phyloP scores from a whole-genome alignment of 2,888 invertebrate species.

The Cerceris ruficornis region DNA sequence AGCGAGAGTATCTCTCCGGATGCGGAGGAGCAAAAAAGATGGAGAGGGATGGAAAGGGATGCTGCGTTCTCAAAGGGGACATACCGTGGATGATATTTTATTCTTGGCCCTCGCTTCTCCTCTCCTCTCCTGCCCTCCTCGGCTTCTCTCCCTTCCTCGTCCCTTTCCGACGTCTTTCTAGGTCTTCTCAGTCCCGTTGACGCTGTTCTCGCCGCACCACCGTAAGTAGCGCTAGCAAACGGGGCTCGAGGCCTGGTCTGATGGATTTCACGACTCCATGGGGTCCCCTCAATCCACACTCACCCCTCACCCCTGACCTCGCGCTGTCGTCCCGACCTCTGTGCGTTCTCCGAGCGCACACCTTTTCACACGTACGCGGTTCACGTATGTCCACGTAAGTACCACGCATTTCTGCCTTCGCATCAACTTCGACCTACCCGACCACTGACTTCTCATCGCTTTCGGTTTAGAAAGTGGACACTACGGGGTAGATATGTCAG shows the following conservation, averaged over 20 bases:
- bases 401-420: conserved; percentile 41
- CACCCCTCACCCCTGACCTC: conserved; percentile 65
- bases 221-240: conserved; percentile 76
- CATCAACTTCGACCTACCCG: conserved; percentile 30
- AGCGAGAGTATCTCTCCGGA: conserved; percentile 32
- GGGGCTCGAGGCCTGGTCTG: conserved; percentile 74
- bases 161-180: conserved; percentile 51
- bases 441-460: conserved; percentile 43
- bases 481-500: neutral
- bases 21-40: conserved; percentile 44
- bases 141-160: conserved; percentile 9
- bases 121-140: conserved; percentile 25
- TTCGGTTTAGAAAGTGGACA: conserved; percentile 37
- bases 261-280: conserved; percentile 79
- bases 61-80: conserved; percentile 74
- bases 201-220: conserved; percentile 70
- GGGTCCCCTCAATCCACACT: conserved; percentile 78
- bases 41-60: conserved; percentile 54
- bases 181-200: conserved; percentile 70
- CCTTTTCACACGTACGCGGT: conserved; percentile 57
- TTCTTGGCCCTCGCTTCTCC: conserved; percentile 68
- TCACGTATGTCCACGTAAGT: conserved; percentile 50
- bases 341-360: conserved; percentile 53
- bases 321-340: conserved; percentile 44
- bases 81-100: conserved; percentile 77